These are phyloP conservation scores for Phortica variegata DNA, from an alignment of 1,140 invertebrate species.

Conservation along the genomic window DNA sequence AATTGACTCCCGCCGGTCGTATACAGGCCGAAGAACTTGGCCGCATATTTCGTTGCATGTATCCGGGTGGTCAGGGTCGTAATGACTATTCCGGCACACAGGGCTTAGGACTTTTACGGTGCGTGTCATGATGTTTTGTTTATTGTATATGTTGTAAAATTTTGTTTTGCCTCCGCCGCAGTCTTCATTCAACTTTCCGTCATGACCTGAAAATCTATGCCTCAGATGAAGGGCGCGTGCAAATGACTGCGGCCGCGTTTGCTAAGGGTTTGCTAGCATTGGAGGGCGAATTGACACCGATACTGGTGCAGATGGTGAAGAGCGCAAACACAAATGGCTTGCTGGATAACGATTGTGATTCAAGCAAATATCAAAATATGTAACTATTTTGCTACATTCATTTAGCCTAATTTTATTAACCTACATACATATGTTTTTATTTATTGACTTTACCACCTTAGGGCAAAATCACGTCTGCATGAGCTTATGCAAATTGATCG, in stretches of 20 bases:
- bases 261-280: conserved; percentile 95
- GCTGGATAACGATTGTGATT: conserved; percentile 96
- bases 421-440: neutral
- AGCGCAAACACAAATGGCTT: conserved; percentile 98
- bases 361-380: conserved; percentile 93
- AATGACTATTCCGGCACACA: conserved; percentile 75
- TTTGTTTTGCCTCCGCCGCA: conserved; percentile 21
- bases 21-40: conserved; percentile 98
- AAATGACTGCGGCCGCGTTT: conserved; percentile 99
- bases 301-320: conserved; percentile 99
- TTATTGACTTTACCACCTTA: conserved; percentile 58
- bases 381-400: conserved; percentile 60
- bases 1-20: conserved; percentile 95
- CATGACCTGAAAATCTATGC: conserved; percentile 99
- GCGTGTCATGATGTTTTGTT: neutral
- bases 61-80: conserved; percentile 87
- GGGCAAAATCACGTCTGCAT: conserved; percentile 92
- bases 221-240: conserved; percentile 97
- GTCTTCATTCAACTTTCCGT: conserved; percentile 96
- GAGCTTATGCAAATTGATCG: conserved; percentile 89
- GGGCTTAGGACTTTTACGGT: conserved; percentile 82
- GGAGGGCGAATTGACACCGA: conserved; percentile 97
- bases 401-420: neutral
- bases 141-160: neutral
- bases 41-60: conserved; percentile 98